A percentile compares a stretch with the other conserved stretches of the same genome.
Conservation (phyloP, 2,113 vertebrate genomes). For the Hippopotamus amphibius region DNA sequence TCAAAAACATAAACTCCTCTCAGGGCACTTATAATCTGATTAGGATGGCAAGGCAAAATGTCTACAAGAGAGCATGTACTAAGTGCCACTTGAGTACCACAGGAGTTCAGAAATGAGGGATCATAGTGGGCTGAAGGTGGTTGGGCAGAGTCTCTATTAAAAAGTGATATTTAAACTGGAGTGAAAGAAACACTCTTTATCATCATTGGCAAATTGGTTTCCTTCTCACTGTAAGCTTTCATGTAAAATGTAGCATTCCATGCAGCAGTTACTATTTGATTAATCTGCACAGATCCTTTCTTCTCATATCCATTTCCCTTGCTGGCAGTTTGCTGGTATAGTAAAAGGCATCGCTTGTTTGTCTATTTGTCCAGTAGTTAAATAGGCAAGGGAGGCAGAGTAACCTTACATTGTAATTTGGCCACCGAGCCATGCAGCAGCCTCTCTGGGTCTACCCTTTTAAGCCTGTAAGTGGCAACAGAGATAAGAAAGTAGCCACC, state of each 20-base stretch:
- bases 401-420: slow-evolving; percentile 7
- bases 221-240: slow-evolving; percentile 12
- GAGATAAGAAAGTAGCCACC: background rate
- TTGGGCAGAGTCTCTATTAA: background rate
- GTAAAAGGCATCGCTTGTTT: slow-evolving; percentile 2
- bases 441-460: background rate
- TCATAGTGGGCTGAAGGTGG: background rate
- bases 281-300: background rate
- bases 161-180: slow-evolving; percentile 31
- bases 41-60: background rate
- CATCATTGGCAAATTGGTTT: slow-evolving; percentile 10
- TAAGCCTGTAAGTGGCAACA: slow-evolving; percentile 34
- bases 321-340: background rate
- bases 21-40: background rate
- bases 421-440: background rate
- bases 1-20: slow-evolving; percentile 34
- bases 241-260: slow-evolving; percentile 37
- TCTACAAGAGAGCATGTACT: background rate
- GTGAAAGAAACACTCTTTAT: slow-evolving; percentile 40
- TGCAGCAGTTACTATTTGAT: slow-evolving; percentile 56
- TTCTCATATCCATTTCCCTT: background rate
- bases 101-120: slow-evolving; percentile 23
- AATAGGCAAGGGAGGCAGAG: background rate
- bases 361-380: background rate
- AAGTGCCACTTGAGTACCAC: background rate